Percentiles rank a stretch among this genome's conserved stretches.
phyloP scores from a whole-genome alignment of 2,113 vertebrate genomes.

The Oncorhynchus nerka region DNA sequence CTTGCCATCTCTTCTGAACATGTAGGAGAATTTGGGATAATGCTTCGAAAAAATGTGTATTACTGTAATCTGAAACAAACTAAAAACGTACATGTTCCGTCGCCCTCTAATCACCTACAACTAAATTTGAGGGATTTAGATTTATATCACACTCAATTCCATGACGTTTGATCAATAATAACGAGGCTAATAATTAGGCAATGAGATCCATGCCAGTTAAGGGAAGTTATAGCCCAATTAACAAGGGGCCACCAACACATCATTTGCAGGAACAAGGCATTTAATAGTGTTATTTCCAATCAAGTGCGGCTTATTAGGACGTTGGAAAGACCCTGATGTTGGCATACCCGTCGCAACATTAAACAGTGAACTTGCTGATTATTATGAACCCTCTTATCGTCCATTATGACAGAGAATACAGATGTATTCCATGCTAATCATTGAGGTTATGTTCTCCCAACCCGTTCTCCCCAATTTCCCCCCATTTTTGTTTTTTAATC shows the following conservation, averaged over 20 bases:
- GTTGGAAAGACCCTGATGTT: constrained; percentile 39
- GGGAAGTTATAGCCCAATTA: constrained; percentile 40
- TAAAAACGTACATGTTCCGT: too few relatives aligned
- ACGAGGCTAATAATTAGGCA: constrained; percentile 25
- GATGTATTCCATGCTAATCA: constrained; percentile 58
- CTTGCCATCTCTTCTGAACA: too few relatives aligned
- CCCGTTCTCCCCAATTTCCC: too few relatives aligned
- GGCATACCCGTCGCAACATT: constrained; percentile 31
- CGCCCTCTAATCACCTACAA: too few relatives aligned
- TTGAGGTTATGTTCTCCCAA: constrained; percentile 23
- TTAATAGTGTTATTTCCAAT: constrained; percentile 58
- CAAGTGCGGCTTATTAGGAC: constrained; percentile 49
- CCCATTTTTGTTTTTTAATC: constrained; percentile 11
- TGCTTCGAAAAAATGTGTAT: too few relatives aligned
- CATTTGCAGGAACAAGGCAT: constrained; percentile 31
- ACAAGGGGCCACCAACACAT: constrained; percentile 52
- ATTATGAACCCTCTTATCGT: constrained; percentile 16
- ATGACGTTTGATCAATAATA: constrained; percentile 41
- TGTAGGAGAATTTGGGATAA: too few relatives aligned
- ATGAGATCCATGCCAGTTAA: constrained; percentile 8
- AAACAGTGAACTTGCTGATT: constrained; percentile 56
- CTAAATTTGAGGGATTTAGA: too few relatives aligned
- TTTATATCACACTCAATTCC: constrained; percentile 19
- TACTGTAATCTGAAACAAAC: too few relatives aligned
- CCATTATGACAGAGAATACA: constrained; percentile 48